A percentile compares a stretch with the other conserved stretches of the same genome.
Conservation (phyloP, 2,797 vertebrate genomes). For the Typhlichthys subterraneus region DNA sequence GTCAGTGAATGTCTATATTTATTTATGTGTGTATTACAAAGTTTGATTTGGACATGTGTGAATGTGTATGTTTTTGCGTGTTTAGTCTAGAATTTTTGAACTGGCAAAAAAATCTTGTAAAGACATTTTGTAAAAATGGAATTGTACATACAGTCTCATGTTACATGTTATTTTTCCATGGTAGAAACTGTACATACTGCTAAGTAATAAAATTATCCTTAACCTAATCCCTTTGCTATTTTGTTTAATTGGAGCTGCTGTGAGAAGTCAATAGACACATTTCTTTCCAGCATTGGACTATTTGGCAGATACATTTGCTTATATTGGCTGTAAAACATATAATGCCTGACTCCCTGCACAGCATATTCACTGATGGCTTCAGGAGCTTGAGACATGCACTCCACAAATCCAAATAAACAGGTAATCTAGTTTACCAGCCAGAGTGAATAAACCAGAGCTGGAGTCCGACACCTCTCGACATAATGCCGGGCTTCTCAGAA, state of each 20-base stretch:
- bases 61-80: slow-evolving; percentile 74
- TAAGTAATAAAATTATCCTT: slow-evolving; percentile 90
- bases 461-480: slow-evolving; percentile 36
- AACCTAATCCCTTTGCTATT: slow-evolving; percentile 60
- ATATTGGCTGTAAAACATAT: slow-evolving; percentile 63
- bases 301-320: slow-evolving; percentile 68
- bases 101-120: slow-evolving; percentile 84
- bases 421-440: slow-evolving; percentile 53
- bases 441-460: slow-evolving; percentile 36
- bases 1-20: slow-evolving; percentile 91
- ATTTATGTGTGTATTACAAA: slow-evolving; percentile 91
- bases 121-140: slow-evolving; percentile 89
- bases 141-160: slow-evolving; percentile 92
- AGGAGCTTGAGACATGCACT: slow-evolving; percentile 54
- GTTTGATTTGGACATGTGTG: slow-evolving; percentile 80
- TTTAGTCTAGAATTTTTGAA: slow-evolving; percentile 75
- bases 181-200: slow-evolving; percentile 92
- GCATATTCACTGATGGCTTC: slow-evolving; percentile 52
- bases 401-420: slow-evolving; percentile 72
- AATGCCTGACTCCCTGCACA: slow-evolving; percentile 48
- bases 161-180: slow-evolving; percentile 87
- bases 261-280: slow-evolving; percentile 53
- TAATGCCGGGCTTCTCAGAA: slow-evolving; percentile 43
- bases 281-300: slow-evolving; percentile 38
- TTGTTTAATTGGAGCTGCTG: slow-evolving; percentile 53